A percentile compares a stretch with the other conserved stretches of the same genome.
Conservation (phyloP, 37 sponge, comb jelly and placozoan genomes). For the Chondrosia reniformis region DNA sequence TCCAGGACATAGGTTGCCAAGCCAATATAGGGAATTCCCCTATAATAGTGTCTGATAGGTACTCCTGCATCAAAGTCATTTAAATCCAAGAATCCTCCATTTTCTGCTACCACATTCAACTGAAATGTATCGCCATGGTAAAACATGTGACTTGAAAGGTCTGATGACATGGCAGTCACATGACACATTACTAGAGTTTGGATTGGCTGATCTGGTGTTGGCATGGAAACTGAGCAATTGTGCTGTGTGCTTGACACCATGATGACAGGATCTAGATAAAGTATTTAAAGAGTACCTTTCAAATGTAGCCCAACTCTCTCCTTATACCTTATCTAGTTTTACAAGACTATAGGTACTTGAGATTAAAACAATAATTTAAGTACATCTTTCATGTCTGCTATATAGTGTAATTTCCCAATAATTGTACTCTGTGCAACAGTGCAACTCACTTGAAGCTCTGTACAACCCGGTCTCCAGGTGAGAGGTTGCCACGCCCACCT, state of each 20-base stretch:
- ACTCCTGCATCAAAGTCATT: constrained; percentile 44
- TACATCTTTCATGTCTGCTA: too few relatives aligned
- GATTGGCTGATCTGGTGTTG: not conserved
- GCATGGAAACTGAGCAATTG: too few relatives aligned
- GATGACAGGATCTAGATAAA: constrained; percentile 39
- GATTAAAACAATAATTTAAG: not conserved
- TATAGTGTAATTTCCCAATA: too few relatives aligned
- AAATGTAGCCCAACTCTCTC: not conserved
- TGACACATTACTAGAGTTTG: constrained; percentile 31
- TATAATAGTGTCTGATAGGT: constrained; percentile 49
- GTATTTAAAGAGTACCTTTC: too few relatives aligned
- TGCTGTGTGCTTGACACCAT: constrained; percentile 20
- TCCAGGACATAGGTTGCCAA: constrained; percentile 43
- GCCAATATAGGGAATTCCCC: constrained; percentile 26
- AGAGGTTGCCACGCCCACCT: constrained; percentile 38
- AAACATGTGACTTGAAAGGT: constrained; percentile 45
- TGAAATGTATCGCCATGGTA: constrained; percentile 56
- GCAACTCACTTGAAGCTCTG: constrained; percentile 39
- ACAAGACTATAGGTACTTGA: not conserved
- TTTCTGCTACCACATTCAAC: constrained; percentile 1
- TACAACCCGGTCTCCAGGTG: constrained; percentile 22
- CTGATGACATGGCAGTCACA: not conserved
- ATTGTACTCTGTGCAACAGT: too few relatives aligned
- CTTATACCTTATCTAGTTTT: constrained; percentile 1
- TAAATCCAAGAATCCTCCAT: constrained; percentile 70